Evolutionary conservation across 2,113 vertebrate species (phyloP).

Genomic region (Tachuris rubrigastra): DNA sequence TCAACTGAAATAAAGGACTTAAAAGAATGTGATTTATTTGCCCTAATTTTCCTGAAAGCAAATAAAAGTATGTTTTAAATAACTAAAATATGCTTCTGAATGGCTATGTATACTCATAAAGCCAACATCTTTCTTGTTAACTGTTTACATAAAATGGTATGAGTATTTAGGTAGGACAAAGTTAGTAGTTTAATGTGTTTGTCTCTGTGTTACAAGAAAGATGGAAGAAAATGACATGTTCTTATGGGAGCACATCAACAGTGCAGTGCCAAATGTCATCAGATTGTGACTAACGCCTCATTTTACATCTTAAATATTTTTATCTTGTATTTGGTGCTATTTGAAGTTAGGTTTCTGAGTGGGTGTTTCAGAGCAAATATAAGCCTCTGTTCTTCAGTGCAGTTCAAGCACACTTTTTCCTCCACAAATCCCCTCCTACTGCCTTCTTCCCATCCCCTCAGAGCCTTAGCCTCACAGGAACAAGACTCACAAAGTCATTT

Average conservation of each 20-base stretch:
- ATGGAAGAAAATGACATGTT: not conserved
- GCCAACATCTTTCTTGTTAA: not conserved
- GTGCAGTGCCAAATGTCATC: not conserved
- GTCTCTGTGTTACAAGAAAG: not conserved
- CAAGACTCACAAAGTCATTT: not conserved
- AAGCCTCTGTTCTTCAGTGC: not conserved
- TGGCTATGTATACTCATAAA: not conserved
- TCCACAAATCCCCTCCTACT: not conserved
- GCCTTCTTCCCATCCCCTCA: not conserved
- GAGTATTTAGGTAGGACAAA: not conserved
- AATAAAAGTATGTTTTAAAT: not conserved
- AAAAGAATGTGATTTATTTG: not conserved
- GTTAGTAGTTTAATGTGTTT: not conserved
- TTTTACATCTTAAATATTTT: conserved; percentile 12
- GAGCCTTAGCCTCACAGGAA: not conserved
- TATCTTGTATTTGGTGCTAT: not conserved
- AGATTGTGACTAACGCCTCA: not conserved
- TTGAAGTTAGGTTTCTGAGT: not conserved
- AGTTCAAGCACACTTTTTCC: not conserved
- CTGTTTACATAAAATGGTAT: not conserved
- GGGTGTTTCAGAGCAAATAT: not conserved
- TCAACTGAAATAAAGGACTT: not conserved
- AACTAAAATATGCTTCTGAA: not conserved
- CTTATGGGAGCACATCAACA: not conserved
- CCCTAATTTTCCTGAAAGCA: not conserved